Conservation (phyloP, 2,797 vertebrate genomes). For the Channallabes apus region DNA sequence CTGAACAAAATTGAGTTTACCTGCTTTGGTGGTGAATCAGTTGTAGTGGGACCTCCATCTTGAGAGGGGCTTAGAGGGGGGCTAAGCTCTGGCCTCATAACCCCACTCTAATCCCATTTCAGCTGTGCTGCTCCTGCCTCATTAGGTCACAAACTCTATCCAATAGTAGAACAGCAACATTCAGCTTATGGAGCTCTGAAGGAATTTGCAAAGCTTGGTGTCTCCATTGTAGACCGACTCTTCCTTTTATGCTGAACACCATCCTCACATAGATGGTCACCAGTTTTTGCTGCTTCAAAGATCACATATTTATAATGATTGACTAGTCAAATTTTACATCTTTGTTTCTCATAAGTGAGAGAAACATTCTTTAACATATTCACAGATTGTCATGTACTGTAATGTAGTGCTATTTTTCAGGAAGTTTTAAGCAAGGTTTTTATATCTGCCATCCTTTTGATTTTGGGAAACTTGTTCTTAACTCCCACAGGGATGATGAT, state of each 20-base stretch:
- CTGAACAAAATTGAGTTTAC: slow-evolving; percentile 11
- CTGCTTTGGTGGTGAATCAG: slow-evolving; percentile 18
- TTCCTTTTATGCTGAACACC: slow-evolving; percentile 40
- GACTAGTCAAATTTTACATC: background rate
- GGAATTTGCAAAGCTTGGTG: slow-evolving; percentile 40
- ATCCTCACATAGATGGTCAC: background rate
- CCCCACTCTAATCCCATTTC: slow-evolving; percentile 58
- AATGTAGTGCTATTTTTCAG: background rate
- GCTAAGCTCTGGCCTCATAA: slow-evolving; percentile 51
- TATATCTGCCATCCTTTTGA: background rate
- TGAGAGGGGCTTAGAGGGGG: slow-evolving; percentile 38
- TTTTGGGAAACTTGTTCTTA: slow-evolving; percentile 1
- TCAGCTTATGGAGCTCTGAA: slow-evolving; percentile 50
- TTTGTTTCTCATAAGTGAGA: too few relatives aligned
- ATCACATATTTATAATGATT: background rate
- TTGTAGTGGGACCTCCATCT: slow-evolving; percentile 26
- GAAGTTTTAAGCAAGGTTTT: background rate
- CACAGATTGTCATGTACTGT: background rate
- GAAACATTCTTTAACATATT: background rate
- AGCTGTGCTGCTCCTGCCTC: slow-evolving; percentile 51
- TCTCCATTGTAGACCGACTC: slow-evolving; percentile 40
- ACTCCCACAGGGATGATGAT: slow-evolving; percentile 15
- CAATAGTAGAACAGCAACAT: slow-evolving; percentile 50
- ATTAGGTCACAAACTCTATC: slow-evolving; percentile 59
- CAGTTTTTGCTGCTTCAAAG: slow-evolving; percentile 2